phyloP scores from a whole-genome alignment of 2,113 vertebrate species.

The Scartelaos histophorus region DNA sequence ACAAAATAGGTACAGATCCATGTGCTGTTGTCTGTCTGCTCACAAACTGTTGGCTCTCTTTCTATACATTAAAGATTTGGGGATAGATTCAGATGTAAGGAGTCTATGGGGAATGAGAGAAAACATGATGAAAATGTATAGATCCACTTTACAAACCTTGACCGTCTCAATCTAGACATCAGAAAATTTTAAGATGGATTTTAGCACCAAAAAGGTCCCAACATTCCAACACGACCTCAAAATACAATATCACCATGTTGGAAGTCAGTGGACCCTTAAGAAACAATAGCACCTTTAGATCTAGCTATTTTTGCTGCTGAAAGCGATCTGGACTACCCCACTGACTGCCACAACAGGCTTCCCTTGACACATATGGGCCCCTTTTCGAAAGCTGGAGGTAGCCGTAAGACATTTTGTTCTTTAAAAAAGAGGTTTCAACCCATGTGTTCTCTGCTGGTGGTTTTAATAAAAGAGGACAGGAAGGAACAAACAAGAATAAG shows the following conservation, averaged over 20 bases:
- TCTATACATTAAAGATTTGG: conserved; percentile 61
- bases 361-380: conserved; percentile 58
- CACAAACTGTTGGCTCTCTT: conserved; percentile 65
- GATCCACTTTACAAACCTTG: conserved; percentile 28
- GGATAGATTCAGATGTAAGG: conserved; percentile 37
- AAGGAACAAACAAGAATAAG: conserved; percentile 37
- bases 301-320: conserved; percentile 59
- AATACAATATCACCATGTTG: conserved; percentile 48
- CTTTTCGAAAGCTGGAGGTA: conserved; percentile 70
- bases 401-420: conserved; percentile 61
- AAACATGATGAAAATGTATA: neutral
- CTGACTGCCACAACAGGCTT: conserved; percentile 50
- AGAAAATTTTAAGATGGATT: conserved; percentile 47
- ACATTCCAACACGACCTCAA: conserved; percentile 49
- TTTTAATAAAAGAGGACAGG: conserved; percentile 54
- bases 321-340: conserved; percentile 48
- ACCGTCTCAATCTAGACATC: conserved; percentile 49
- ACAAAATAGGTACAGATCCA: conserved; percentile 96
- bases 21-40: conserved; percentile 78
- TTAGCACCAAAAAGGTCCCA: conserved; percentile 82
- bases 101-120: conserved; percentile 2
- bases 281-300: conserved; percentile 76
- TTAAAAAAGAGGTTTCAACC: conserved; percentile 73
- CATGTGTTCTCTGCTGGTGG: conserved; percentile 73
- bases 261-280: conserved; percentile 63